Evolutionary conservation across 1,140 invertebrate genomes (phyloP).

Genomic region (Choristoneura fumiferana): DNA sequence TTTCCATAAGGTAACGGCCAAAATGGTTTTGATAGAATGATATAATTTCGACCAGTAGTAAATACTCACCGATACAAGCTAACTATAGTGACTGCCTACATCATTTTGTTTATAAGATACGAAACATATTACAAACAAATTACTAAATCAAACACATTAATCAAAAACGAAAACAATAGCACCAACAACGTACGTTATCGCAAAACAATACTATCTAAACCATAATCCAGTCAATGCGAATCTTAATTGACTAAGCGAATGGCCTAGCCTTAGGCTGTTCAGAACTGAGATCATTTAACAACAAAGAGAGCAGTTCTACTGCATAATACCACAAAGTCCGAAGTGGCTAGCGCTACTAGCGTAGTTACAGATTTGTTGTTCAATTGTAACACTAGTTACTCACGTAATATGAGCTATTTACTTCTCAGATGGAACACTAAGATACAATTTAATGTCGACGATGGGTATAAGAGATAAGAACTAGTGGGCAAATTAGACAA

Average conservation of each 20-base stretch:
- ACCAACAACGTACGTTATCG: conserved; percentile 14
- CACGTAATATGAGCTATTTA: conserved; percentile 9
- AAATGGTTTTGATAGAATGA: too few species aligned
- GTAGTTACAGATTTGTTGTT: not conserved
- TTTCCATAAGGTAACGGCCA: conserved; percentile 2
- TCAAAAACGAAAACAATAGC: conserved; percentile 12
- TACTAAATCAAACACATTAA: conserved; percentile 5
- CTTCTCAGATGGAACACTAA: not conserved
- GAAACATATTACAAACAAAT: not conserved
- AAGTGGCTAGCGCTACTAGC: not conserved
- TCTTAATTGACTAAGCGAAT: conserved; percentile 33
- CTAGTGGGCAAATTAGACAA: conserved; percentile 7
- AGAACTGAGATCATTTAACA: conserved; percentile 31
- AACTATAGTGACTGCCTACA: too few species aligned
- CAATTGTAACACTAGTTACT: conserved; percentile 11
- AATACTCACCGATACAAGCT: too few species aligned
- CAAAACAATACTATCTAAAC: conserved; percentile 17
- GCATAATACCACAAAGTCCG: conserved; percentile 4
- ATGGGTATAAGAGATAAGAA: conserved; percentile 2
- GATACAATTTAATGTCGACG: conserved; percentile 2
- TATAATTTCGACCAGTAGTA: too few species aligned
- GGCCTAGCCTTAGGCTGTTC: conserved; percentile 30
- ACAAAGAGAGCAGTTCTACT: conserved; percentile 25
- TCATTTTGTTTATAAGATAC: too few species aligned
- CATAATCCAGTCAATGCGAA: conserved; percentile 15